A percentile compares a stretch with the other conserved stretches of the same genome.
phyloP scores from a whole-genome alignment of 2,888 invertebrate species.

The Boloria euphrosyne region DNA sequence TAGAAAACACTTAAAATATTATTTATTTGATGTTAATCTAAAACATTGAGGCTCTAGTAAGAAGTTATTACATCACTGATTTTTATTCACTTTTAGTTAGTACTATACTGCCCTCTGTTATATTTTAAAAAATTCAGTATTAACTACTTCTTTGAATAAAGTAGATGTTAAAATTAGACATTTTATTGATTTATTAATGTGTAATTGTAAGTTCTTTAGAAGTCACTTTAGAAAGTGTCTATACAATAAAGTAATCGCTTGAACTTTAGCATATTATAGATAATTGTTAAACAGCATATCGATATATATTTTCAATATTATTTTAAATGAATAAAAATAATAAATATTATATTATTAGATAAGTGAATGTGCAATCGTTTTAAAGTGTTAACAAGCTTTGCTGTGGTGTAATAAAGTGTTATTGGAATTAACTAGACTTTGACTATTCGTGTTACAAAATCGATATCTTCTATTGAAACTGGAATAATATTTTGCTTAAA shows the following conservation, averaged over 20 bases:
- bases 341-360: constrained; percentile 18
- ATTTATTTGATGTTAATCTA: constrained; percentile 11
- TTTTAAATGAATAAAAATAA: constrained; percentile 6
- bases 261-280: constrained; percentile 39
- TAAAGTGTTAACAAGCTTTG: constrained; percentile 34
- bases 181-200: background rate
- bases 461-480: constrained; percentile 11
- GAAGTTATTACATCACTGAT: background rate
- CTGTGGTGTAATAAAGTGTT: constrained; percentile 29
- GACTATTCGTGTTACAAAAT: constrained; percentile 19
- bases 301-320: constrained; percentile 43
- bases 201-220: constrained; percentile 11
- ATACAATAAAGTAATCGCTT: constrained; percentile 16
- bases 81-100: background rate
- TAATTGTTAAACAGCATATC: constrained; percentile 57
- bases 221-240: constrained; percentile 13
- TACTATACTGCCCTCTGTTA: background rate
- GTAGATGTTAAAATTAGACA: background rate
- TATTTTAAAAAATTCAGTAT: no score
- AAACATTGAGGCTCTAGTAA: constrained; percentile 13
- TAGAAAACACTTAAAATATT: background rate
- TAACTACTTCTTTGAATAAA: background rate
- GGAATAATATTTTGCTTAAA: background rate
- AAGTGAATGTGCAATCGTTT: constrained; percentile 30
- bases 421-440: constrained; percentile 20